Base-by-base conservation (phyloP, 2,888 invertebrate species). In the Tipula lateralis region DNA sequence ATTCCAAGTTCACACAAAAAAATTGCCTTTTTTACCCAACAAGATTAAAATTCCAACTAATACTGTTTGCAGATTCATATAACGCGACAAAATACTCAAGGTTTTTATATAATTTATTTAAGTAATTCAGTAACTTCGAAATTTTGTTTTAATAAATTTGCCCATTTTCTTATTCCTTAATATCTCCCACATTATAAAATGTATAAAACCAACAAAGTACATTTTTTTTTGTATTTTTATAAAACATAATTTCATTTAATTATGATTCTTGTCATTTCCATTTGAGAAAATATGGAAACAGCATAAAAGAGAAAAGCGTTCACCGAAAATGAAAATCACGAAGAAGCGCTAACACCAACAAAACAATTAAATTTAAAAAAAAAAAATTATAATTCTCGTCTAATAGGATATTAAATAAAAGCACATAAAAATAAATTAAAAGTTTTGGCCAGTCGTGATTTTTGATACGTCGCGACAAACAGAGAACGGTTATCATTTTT, bases 251-350 rank as follows among this genome's bases (percentile, higher is more conserved):
- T 66, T 66, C 66, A 66, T 66, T 66, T 66, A 66, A 66, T 66
- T 66, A 66, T 66, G 66, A 66, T 66, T 66, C 66, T 66, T 66
- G 66, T 66, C 66, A 66, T 66, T 66, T 66, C 66, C 24, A 24
- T 24, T 66, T 24, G 9, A 66, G 9, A 66, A 66, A 66, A 66
- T 66, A 66, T 66, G 24, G 24, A 7, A 24, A 66, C 66, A 66
- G 66, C 9, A 66, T 24, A 19, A 66, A 66, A 7, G 24, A 24
- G 66, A 7, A 66, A 66, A 66, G 66, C 66, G 24, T 66, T 66
- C 66, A 3, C 19, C 24, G 24, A 24, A 24, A 66, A 66, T 2
- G 9, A 66, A 66, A 66, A 66, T 66, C 16, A 50, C 16, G 44
- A 16, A n/a, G 44, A 50, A 19, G 5, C n/a, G 16, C 66, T 66